Evolutionary conservation across 2,113 vertebrate genomes (phyloP), one percentile per base, ranked within the genome.

Genomic region (Burhinus oedicnemus): DNA sequence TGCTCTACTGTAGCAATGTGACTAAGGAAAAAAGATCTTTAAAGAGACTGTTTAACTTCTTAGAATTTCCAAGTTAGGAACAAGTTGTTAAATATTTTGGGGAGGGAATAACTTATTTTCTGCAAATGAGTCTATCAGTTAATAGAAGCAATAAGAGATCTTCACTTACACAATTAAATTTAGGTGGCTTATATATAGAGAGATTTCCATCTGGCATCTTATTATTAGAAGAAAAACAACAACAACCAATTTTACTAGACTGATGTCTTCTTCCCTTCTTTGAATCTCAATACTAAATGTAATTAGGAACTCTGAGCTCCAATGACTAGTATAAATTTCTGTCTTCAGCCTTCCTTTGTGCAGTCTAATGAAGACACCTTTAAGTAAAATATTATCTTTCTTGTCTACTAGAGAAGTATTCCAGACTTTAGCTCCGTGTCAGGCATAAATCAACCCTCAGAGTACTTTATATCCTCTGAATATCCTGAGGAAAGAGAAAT

Each of bases 371-470:
- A 97, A 96, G 93, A 82, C 69, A 83, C 93, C 89, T 93, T 87
- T 92, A 97, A 96, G 93, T 90, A 97, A 98, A 96, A 91, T 86
- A 93, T 85, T 83, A 87, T 77, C 93, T 89, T 93, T 94, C 91
- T 95, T 95, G 79, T 94, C 93, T 95, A 70, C 83, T 84, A 89
- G 71, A 97, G 93, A 78, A 94, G 81, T 69, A 93, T 95, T 97
- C 96, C 95, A 98, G 97, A 96, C 32, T 96, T 90, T 23, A 95
- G 96, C 80, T 97, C 98, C 90, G 90, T 93, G 93, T 97, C 97
- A 98, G 98, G 94, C 97, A 98, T 99, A 99, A 99, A 98, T 98
- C 98, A 98, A 97, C 95, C 90, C 84, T 98, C 97, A 94, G 95
- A 98, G 97, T 96, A 92, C 60, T 97, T 97, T 97, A 95, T 82